Percentiles rank a stretch among this genome's conserved stretches.
Conservation (phyloP, 2,113 vertebrate genomes). For the Collichthys lucidus region DNA sequence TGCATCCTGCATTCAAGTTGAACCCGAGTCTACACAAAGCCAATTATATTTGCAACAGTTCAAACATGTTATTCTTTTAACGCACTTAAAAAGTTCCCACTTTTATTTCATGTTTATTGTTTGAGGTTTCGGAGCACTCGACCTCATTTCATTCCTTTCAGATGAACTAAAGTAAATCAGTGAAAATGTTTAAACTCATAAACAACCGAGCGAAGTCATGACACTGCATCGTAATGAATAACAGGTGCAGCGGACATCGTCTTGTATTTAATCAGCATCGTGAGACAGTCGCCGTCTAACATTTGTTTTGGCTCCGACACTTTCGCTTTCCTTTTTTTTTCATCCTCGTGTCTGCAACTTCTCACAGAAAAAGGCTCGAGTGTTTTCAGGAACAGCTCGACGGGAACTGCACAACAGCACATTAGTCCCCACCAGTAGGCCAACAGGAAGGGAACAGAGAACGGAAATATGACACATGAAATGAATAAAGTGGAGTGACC, state of each 20-base stretch:
- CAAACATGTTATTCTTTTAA: neutral
- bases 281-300: slow-evolving; percentile 7
- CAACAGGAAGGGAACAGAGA: slow-evolving; percentile 50
- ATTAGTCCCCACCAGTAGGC: slow-evolving; percentile 23
- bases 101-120: slow-evolving; percentile 51
- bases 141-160: slow-evolving; percentile 44
- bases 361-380: slow-evolving; percentile 11
- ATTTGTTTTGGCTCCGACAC: slow-evolving; percentile 14
- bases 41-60: slow-evolving; percentile 20
- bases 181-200: slow-evolving; percentile 34
- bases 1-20: neutral
- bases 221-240: slow-evolving; percentile 46
- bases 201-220: slow-evolving; percentile 53
- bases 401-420: slow-evolving; percentile 18
- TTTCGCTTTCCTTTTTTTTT: slow-evolving; percentile 20
- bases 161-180: slow-evolving; percentile 49
- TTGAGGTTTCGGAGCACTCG: slow-evolving; percentile 39
- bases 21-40: neutral
- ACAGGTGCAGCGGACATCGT: slow-evolving; percentile 50
- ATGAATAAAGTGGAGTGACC: slow-evolving; percentile 55
- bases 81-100: neutral
- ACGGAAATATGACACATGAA: slow-evolving; percentile 44
- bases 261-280: slow-evolving; percentile 2
- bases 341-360: slow-evolving; percentile 2
- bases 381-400: slow-evolving; percentile 20